Conservation (phyloP, 1,140 invertebrate genomes). For the Drosophila insularis region DNA sequence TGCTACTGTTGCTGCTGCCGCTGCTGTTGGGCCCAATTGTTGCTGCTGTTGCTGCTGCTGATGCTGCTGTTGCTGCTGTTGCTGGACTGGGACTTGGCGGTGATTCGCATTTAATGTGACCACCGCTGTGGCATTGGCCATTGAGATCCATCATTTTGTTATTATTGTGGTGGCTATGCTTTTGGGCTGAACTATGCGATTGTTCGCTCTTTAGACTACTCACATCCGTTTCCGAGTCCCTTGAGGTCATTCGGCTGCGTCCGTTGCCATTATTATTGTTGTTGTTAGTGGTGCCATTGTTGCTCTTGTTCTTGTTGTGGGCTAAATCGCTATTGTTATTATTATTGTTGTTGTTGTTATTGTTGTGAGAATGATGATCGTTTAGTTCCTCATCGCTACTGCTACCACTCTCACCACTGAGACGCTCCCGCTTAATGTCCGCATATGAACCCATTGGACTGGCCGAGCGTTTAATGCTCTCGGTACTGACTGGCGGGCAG, state of each 20-base stretch:
- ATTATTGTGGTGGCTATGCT: constrained; percentile 24
- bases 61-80: constrained; percentile 4
- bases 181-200: constrained; percentile 36
- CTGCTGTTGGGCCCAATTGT: not conserved
- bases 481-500: constrained; percentile 41
- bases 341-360: constrained; percentile 49
- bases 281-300: constrained; percentile 20
- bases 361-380: constrained; percentile 28
- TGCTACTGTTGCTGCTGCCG: constrained; percentile 8
- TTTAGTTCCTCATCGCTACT: constrained; percentile 60
- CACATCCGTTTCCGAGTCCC: constrained; percentile 76
- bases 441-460: constrained; percentile 68
- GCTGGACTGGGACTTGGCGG: constrained; percentile 26
- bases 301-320: constrained; percentile 70
- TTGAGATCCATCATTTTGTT: constrained; percentile 78
- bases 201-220: constrained; percentile 72
- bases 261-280: constrained; percentile 55
- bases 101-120: constrained; percentile 54
- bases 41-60: not conserved
- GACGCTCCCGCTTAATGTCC: constrained; percentile 76
- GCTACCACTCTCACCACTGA: constrained; percentile 58
- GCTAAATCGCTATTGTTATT: constrained; percentile 65
- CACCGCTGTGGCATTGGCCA: constrained; percentile 55
- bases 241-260: constrained; percentile 71
- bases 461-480: constrained; percentile 61